These are phyloP conservation scores for Apostichopus parvimensis DNA, from an alignment of 35 echinoderm and acorn worm genomes.

Conservation along the genomic window DNA sequence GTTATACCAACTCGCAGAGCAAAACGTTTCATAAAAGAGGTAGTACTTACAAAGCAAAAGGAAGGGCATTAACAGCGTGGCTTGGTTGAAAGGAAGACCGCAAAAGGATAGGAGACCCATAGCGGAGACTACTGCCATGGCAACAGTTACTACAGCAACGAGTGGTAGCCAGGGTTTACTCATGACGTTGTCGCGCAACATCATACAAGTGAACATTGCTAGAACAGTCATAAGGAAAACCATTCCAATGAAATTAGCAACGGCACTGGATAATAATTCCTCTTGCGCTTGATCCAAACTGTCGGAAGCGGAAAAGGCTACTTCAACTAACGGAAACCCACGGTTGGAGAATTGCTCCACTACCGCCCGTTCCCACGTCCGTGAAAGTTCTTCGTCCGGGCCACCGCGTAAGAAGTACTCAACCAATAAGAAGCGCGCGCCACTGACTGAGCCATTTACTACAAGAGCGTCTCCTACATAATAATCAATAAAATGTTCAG, in stretches of 20 bases:
- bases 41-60: not conserved
- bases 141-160: not conserved
- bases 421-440: not conserved
- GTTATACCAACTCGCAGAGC: too few relatives aligned
- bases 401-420: not conserved
- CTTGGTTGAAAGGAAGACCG: not conserved
- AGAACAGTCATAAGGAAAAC: not conserved
- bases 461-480: not conserved
- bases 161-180: not conserved
- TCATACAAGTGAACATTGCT: not conserved
- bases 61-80: not conserved
- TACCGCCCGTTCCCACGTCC: not conserved
- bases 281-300: not conserved
- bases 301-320: not conserved
- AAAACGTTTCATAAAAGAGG: not conserved
- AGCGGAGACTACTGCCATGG: not conserved
- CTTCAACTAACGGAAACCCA: not conserved
- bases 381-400: not conserved
- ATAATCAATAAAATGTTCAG: not conserved
- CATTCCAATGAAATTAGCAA: not conserved
- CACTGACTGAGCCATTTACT: not conserved
- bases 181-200: not conserved
- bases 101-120: not conserved
- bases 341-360: not conserved
- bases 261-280: not conserved